phyloP scores from a whole-genome alignment of 2,888 invertebrate genomes.

The Apodemia duryi region DNA sequence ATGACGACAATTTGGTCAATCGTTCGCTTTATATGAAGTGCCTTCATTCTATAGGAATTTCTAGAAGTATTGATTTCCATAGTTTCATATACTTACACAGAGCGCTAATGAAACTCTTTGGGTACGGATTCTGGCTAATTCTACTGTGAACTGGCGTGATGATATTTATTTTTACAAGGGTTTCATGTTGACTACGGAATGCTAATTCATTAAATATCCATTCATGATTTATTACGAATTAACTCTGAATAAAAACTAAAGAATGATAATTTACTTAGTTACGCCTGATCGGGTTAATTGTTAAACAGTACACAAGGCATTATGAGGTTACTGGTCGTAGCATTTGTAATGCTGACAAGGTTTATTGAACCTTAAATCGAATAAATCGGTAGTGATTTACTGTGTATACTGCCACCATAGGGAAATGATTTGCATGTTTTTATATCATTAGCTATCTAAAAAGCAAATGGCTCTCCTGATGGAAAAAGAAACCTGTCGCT shows the following conservation, averaged over 20 bases:
- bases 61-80: no score
- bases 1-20: background rate
- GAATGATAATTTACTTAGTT: constrained; percentile 8
- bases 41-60: no score
- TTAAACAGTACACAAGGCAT: constrained; percentile 6
- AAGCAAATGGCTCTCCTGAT: no score
- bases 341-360: constrained; percentile 5
- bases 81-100: no score
- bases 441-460: no score
- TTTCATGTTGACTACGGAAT: no score
- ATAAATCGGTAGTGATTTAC: background rate
- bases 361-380: constrained; percentile 1
- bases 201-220: background rate
- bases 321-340: constrained; percentile 1
- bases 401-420: background rate
- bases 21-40: no score
- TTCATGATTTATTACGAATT: background rate
- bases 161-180: no score
- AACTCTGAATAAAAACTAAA: background rate
- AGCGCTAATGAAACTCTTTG: no score
- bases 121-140: no score
- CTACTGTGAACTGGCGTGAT: no score
- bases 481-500: no score
- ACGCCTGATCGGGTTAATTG: constrained; percentile 5
- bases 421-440: background rate